phyloP scores from a whole-genome alignment of 2,888 invertebrate species.

The Enchytraeus crypticus region DNA sequence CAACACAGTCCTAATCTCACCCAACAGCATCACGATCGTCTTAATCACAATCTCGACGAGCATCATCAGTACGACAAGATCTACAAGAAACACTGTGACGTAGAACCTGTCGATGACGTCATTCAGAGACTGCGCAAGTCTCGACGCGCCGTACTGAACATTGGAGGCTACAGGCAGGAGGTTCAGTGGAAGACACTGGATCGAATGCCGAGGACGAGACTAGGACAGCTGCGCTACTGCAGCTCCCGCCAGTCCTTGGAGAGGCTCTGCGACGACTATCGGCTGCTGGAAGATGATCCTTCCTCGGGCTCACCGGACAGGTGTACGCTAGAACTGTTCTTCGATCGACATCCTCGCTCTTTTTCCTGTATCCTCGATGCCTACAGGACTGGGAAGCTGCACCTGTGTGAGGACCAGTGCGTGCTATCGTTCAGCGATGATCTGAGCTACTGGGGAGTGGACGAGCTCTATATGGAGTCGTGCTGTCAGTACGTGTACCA shows the following conservation, averaged over 20 bases:
- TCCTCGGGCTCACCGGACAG: too few relatives aligned
- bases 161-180: conserved; percentile 88
- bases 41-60: too few relatives aligned
- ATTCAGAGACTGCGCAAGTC: not conserved
- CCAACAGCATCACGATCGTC: too few relatives aligned
- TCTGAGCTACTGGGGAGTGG: conserved; percentile 96
- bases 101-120: not conserved
- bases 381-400: conserved; percentile 89
- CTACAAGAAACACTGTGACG: too few relatives aligned
- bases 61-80: too few relatives aligned
- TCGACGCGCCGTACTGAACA: conserved; percentile 78
- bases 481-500: conserved; percentile 98
- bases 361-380: conserved; percentile 94
- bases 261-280: conserved; percentile 71
- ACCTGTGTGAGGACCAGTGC: conserved; percentile 98
- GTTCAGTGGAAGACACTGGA: conserved; percentile 89
- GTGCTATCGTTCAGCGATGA: conserved; percentile 96
- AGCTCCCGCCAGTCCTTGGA: conserved; percentile 77
- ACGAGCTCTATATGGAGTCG: conserved; percentile 90
- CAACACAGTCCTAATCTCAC: too few relatives aligned
- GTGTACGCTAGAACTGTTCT: conserved; percentile 73
- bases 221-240: conserved; percentile 72
- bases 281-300: conserved; percentile 65
- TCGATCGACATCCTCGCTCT: conserved; percentile 94
- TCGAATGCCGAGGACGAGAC: conserved; percentile 83